Conservation (phyloP, 1,140 invertebrate genomes). For the Drosophila littoralis region DNA sequence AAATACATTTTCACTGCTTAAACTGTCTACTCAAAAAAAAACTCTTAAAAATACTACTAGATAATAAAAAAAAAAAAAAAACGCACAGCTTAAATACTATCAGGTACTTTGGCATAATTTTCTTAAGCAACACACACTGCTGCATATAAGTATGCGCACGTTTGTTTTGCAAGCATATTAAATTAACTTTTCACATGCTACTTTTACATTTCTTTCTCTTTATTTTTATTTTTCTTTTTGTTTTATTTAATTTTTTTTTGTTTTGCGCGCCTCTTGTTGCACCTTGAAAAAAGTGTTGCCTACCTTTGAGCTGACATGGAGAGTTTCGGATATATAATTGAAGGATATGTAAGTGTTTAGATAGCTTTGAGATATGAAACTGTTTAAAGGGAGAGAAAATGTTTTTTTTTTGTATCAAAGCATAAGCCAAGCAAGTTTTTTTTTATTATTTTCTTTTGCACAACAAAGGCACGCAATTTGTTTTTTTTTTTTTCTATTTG, state of each 20-base stretch:
- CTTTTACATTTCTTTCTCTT: background rate
- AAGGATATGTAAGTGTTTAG: background rate
- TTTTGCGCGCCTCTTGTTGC: constrained; percentile 4
- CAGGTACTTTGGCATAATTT: constrained; percentile 82
- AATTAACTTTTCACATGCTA: constrained; percentile 1
- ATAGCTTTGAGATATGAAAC: constrained; percentile 1
- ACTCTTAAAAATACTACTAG: constrained; percentile 25
- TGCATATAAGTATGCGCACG: background rate
- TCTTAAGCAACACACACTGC: constrained; percentile 38
- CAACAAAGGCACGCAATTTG: constrained; percentile 26
- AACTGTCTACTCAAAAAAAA: constrained; percentile 32
- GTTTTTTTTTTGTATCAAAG: background rate
- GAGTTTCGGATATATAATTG: background rate
- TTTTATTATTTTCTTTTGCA: background rate
- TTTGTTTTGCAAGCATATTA: constrained; percentile 19
- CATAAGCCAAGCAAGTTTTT: constrained; percentile 6
- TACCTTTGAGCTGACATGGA: constrained; percentile 13
- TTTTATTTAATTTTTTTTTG: background rate
- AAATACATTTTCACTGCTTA: constrained; percentile 22
- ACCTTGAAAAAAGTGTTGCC: background rate
- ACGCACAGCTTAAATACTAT: constrained; percentile 73
- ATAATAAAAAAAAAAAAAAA: constrained; percentile 30
- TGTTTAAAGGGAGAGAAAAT: background rate
- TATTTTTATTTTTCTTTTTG: background rate
- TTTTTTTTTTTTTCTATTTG: constrained; percentile 9